These are phyloP conservation scores for Lepidurus packardi DNA, from an alignment of 1,140 invertebrate species.

Conservation along the genomic window DNA sequence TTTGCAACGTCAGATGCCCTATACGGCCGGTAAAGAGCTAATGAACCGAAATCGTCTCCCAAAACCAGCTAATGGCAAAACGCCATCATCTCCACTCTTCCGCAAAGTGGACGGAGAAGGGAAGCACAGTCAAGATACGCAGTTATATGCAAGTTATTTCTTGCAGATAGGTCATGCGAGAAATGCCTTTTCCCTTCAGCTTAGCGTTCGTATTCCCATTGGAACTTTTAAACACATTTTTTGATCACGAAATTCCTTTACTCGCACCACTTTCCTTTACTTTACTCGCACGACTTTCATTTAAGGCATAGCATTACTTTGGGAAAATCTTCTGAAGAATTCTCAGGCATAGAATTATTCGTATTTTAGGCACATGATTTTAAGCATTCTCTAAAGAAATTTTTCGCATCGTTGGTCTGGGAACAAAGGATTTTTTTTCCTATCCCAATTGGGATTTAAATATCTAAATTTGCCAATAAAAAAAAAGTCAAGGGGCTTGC, in stretches of 20 bases:
- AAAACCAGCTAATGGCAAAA: constrained; percentile 27
- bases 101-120: neutral
- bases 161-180: neutral
- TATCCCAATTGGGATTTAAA: too few relatives aligned
- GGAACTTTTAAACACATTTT: neutral
- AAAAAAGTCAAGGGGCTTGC: too few relatives aligned
- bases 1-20: too few relatives aligned
- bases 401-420: too few relatives aligned
- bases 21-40: neutral
- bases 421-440: too few relatives aligned
- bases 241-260: neutral
- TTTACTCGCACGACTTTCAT: neutral
- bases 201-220: neutral
- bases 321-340: too few relatives aligned
- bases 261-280: neutral
- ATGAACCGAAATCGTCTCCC: constrained; percentile 21
- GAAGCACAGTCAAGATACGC: neutral
- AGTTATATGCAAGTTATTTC: neutral
- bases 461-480: too few relatives aligned
- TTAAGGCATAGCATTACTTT: too few relatives aligned
- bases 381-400: too few relatives aligned
- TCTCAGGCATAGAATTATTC: too few relatives aligned
- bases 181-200: neutral
- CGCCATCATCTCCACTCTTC: neutral
- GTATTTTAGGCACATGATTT: too few relatives aligned